Evolutionary conservation across 2,888 invertebrate genomes (phyloP), one percentile per base, ranked within the genome.

Genomic region (Nebria brevicollis): DNA sequence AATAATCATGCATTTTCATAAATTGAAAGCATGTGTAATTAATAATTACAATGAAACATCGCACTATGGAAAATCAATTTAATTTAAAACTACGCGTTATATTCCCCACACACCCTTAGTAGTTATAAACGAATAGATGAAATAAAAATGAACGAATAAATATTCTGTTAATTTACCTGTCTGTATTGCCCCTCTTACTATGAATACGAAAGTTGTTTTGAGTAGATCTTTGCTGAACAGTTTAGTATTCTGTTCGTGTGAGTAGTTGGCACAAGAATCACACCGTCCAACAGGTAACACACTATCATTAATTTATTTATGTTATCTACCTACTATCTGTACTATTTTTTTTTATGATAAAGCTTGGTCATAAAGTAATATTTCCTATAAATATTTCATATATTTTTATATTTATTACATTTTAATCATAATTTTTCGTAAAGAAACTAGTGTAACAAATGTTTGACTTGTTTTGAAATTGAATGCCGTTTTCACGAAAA

Each of bases 401-500:
- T 2, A 54, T 54, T 54, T 54, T 54, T 54, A 11, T 13, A 7
- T 54, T 54, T 13, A 54, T 34, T 4, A 34, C 34, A 54, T 54
- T 11, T 6, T 2, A 54, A 54, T 54, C 7, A 7, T 34, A 34
- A 34, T 34, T 4, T 2, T 34, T 4, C n/a, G 54, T 54, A 54
- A 54, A 54, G 11, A 54, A 54, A 54, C 13, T 11, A 54, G 54
- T 54, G 54, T 11, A 11, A 54, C 8, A 54, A 13, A 11, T 54
- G 2, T 11, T 6, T 54, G 7, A 20, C 20, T 54, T 6, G 4
- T 54, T 54, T 54, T 54, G 2, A 34, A 54, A 77, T 68, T 26
- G 20, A 77, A 77, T 77, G 77, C 77, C 77, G 54, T 41, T 70
- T 77, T 77, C 70, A 70, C 43, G 70, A 43, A 77, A 68, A 77